phyloP scores from a whole-genome alignment of 2,888 invertebrate genomes.

The Vesta saturnalis region DNA sequence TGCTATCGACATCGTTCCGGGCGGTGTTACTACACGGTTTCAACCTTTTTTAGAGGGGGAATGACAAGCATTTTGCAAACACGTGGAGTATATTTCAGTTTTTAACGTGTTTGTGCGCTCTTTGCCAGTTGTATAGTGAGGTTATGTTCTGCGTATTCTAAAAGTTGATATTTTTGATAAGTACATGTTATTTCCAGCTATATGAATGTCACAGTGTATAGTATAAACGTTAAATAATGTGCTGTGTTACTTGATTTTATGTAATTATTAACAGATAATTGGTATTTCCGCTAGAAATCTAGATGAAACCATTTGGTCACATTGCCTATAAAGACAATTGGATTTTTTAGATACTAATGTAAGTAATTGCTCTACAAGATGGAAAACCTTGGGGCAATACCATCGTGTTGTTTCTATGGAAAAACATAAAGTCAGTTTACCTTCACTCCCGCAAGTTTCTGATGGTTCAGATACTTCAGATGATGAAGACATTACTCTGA shows the following conservation, averaged over 20 bases:
- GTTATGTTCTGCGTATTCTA: background rate
- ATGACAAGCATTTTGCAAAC: background rate
- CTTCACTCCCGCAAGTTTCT: background rate
- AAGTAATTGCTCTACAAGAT: background rate
- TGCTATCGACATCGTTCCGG: background rate
- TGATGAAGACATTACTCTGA: background rate
- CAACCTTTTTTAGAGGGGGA: background rate
- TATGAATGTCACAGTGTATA: background rate
- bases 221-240: background rate
- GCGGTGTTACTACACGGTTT: background rate
- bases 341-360: background rate
- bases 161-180: background rate
- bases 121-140: background rate
- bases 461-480: background rate
- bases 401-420: background rate
- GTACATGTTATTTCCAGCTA: background rate
- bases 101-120: background rate
- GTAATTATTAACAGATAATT: background rate
- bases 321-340: background rate
- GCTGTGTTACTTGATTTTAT: background rate
- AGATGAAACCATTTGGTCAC: background rate
- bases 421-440: no score
- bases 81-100: background rate
- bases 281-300: background rate
- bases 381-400: background rate